phyloP scores from a whole-genome alignment of 2,113 vertebrate genomes.

The Gallinago paraguaiae region DNA sequence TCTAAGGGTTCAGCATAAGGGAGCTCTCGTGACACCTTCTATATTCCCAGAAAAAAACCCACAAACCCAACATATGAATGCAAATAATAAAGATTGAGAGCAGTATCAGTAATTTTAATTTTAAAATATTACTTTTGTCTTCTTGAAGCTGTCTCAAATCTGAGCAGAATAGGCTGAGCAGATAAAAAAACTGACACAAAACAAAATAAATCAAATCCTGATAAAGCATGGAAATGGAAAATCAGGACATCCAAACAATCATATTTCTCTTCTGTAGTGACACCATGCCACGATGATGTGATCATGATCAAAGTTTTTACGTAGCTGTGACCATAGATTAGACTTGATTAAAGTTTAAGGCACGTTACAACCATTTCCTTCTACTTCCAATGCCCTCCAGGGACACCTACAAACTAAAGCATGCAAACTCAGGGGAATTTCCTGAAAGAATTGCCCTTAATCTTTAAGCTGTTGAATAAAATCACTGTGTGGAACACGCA shows the following conservation, averaged over 20 bases:
- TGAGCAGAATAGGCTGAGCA: background rate
- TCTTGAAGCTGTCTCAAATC: background rate
- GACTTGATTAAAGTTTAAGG: slow-evolving; percentile 1
- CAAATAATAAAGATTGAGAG: background rate
- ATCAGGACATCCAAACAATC: background rate
- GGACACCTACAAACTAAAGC: background rate
- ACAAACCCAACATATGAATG: background rate
- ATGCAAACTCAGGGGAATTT: background rate
- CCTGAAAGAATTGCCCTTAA: slow-evolving; percentile 30
- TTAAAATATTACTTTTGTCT: slow-evolving; percentile 22
- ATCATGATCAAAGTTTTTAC: background rate
- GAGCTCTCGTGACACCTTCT: background rate
- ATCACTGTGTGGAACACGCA: slow-evolving; percentile 11
- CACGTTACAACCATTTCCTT: background rate
- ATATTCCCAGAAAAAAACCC: background rate
- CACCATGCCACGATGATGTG: background rate
- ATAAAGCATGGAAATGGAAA: background rate
- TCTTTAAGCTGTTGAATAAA: slow-evolving; percentile 38
- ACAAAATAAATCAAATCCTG: background rate
- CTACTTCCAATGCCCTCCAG: background rate
- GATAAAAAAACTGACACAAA: background rate
- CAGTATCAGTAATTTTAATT: background rate
- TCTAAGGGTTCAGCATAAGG: background rate
- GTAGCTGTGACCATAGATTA: background rate
- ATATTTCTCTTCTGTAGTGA: background rate